Evolutionary conservation across 2,797 vertebrate species (phyloP).

Genomic region (Caiman crocodilus): DNA sequence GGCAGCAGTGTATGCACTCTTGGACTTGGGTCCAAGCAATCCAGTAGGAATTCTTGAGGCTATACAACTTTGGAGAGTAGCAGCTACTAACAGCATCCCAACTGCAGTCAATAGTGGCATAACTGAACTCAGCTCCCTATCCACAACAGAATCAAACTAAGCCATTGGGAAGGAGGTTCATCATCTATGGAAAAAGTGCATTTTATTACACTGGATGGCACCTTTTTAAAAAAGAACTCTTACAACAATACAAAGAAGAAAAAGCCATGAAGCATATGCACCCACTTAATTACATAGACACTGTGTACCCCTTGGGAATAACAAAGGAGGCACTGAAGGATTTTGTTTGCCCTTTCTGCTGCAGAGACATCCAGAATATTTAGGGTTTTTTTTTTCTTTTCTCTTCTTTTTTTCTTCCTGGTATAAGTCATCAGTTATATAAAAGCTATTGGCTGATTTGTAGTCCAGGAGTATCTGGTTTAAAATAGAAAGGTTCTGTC

Average conservation of each 20-base stretch:
- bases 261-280: neutral
- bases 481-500: neutral
- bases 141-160: conserved; percentile 66
- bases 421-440: conserved; percentile 6
- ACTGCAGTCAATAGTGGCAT: conserved; percentile 85
- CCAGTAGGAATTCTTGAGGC: conserved; percentile 87
- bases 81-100: conserved; percentile 80
- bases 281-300: neutral
- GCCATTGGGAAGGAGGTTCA: neutral
- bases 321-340: neutral
- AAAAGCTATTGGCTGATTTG: neutral
- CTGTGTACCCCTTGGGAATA: neutral
- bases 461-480: neutral
- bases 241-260: neutral
- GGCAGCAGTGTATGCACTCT: conserved; percentile 91
- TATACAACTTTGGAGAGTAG: conserved; percentile 86
- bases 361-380: conserved; percentile 12
- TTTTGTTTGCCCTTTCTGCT: conserved; percentile 63
- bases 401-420: conserved; percentile 14
- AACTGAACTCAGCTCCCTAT: conserved; percentile 87
- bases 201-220: conserved; percentile 48
- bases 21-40: conserved; percentile 91
- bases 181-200: conserved; percentile 60
- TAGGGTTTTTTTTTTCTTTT: neutral
- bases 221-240: neutral